These are phyloP conservation scores for Anthophora plumipes DNA, from an alignment of 2,888 invertebrate genomes.

Conservation along the genomic window DNA sequence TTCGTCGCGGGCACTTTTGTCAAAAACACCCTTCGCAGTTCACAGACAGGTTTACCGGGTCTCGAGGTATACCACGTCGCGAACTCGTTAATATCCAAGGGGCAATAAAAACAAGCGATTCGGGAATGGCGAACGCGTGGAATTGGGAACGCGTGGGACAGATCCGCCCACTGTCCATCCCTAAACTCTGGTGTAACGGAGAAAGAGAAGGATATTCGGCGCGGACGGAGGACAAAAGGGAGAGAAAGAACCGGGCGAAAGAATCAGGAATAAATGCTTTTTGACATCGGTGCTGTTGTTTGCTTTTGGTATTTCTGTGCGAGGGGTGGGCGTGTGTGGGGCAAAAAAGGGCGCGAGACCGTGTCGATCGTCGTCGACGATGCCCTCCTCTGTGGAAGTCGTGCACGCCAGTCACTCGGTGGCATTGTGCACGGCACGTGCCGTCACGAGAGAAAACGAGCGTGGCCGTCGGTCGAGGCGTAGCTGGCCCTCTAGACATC, in stretches of 20 bases:
- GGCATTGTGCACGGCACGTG: slow-evolving; percentile 83
- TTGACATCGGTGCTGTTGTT: slow-evolving; percentile 80
- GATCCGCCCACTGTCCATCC: slow-evolving; percentile 80
- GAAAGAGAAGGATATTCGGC: slow-evolving; percentile 14
- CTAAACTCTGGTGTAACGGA: slow-evolving; percentile 27
- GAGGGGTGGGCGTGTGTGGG: slow-evolving; percentile 65
- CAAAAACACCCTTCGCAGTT: slow-evolving; percentile 13
- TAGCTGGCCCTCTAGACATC: slow-evolving; percentile 53
- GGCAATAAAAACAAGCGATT: slow-evolving; percentile 68
- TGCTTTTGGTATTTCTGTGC: slow-evolving; percentile 82
- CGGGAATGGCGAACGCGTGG: slow-evolving; percentile 78
- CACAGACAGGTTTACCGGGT: slow-evolving; percentile 26
- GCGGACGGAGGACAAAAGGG: slow-evolving; percentile 4
- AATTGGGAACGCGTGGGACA: slow-evolving; percentile 80
- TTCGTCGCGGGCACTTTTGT: neutral
- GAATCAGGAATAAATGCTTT: slow-evolving; percentile 77
- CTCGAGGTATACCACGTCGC: slow-evolving; percentile 51
- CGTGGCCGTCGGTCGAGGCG: slow-evolving; percentile 62
- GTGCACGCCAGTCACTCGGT: slow-evolving; percentile 78
- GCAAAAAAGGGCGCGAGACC: slow-evolving; percentile 72
- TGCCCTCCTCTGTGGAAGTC: slow-evolving; percentile 53
- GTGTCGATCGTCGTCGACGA: slow-evolving; percentile 83
- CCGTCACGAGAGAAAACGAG: slow-evolving; percentile 75
- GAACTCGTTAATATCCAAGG: slow-evolving; percentile 83
- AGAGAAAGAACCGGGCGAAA: slow-evolving; percentile 33